Evolutionary conservation across 2,113 vertebrate genomes (phyloP), one percentile per base, ranked within the genome.

Genomic region (Perca fluviatilis): DNA sequence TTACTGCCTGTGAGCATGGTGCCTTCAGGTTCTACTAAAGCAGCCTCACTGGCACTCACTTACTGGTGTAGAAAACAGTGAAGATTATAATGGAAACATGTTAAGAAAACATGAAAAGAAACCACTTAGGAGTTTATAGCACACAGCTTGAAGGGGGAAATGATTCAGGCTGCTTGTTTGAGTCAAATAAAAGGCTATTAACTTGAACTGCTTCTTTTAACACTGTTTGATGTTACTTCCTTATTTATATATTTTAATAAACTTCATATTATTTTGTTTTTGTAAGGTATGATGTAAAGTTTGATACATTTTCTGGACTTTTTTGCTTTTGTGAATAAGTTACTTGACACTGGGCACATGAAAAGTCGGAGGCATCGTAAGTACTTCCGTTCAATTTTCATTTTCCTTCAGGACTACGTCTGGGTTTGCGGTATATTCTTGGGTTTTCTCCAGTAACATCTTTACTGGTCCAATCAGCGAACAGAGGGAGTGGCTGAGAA

Each of bases 81-180:
- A 82, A 47, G 88, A 90, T 91, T 91, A 89, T 79, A 93, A 92
- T 93, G 86, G 90, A 93, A 93, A 89, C 88, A 91, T 87, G 85
- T 92, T 86, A 87, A 91, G 85, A 86, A 85, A 88, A 93, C 91
- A 92, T 95, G 86, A 94, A 93, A 95, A 93, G 92, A 93, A 91
- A 88, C 91, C 83, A 89, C 88, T 94, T 82, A 84, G 64, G 73
- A 74, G 78, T 93, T 93, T 93, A 92, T 86, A 86, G 91, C 62
- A 58, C 82, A 43, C 77, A 71, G 90, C 89, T 88, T 51, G 63
- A 77, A 78, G 86, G 82, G 82, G 85, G 80, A 91, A 93, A 91
- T 88, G 84, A 87, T 92, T 89, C 88, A 87, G 87, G 84, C 91
- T 86, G 89, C 74, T 79, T 86, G 78, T 69, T 91, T 85, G 81